Evolutionary conservation across 1,140 invertebrate species (phyloP).

Genomic region (Adelges cooleyi): DNA sequence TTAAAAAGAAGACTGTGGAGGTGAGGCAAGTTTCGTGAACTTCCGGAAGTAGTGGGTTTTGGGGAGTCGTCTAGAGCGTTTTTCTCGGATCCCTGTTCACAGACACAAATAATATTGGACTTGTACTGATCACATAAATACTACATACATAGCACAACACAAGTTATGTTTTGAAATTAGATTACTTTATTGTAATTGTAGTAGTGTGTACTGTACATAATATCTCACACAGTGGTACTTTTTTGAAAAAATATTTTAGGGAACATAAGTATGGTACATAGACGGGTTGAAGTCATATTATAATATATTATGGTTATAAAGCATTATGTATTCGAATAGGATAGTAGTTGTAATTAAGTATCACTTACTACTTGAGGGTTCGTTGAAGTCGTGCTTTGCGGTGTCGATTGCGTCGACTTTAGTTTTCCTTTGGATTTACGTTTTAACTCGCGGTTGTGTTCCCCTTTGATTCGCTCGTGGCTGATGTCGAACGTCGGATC

Average conservation of each 20-base stretch:
- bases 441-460: slow-evolving; percentile 8
- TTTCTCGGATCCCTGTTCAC: slow-evolving; percentile 26
- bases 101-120: slow-evolving; percentile 18
- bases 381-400: neutral
- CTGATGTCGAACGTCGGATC: slow-evolving; percentile 48
- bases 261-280: too few relatives aligned
- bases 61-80: slow-evolving; percentile 24
- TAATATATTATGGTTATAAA: too few relatives aligned
- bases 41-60: slow-evolving; percentile 45
- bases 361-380: neutral
- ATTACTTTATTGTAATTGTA: neutral
- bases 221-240: too few relatives aligned
- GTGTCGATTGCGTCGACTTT: neutral
- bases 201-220: too few relatives aligned
- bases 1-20: slow-evolving; percentile 55
- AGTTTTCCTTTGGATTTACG: neutral
- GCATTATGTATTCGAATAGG: too few relatives aligned
- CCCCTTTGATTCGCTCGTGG: slow-evolving; percentile 38
- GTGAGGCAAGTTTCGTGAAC: slow-evolving; percentile 52
- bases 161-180: neutral
- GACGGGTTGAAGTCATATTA: too few relatives aligned
- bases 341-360: too few relatives aligned
- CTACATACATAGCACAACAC: neutral
- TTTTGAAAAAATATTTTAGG: too few relatives aligned
- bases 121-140: slow-evolving; percentile 7